Evolutionary conservation across 2,113 vertebrate species (phyloP).

Genomic region (Fukomys damarensis): DNA sequence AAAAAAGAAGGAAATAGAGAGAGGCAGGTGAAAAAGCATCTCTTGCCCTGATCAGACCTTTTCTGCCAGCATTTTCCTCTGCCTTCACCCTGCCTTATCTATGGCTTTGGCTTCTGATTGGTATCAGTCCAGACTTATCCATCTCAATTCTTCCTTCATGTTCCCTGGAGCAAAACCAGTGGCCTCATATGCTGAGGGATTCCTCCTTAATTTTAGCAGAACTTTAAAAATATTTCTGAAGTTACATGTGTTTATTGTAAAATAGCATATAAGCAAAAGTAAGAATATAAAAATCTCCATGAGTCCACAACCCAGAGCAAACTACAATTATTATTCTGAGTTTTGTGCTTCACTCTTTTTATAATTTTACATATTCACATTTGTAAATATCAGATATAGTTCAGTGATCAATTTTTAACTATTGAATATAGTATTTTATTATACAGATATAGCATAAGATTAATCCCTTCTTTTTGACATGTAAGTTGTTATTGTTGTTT

Average conservation of each 20-base stretch:
- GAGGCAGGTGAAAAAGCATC: constrained; percentile 54
- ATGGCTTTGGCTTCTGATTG: not conserved
- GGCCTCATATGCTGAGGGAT: not conserved
- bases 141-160: not conserved
- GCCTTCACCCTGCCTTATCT: not conserved
- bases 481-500: not conserved
- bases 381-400: not conserved
- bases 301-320: not conserved
- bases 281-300: not conserved
- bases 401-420: not conserved
- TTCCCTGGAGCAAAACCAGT: not conserved
- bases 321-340: not conserved
- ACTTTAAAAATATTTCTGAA: not conserved
- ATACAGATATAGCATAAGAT: not conserved
- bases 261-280: not conserved
- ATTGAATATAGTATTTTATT: constrained; percentile 12
- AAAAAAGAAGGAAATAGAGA: constrained; percentile 51
- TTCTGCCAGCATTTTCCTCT: not conserved
- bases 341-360: not conserved
- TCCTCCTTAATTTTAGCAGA: constrained; percentile 20
- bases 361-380: not conserved
- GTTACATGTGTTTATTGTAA: not conserved
- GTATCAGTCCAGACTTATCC: not conserved
- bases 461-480: not conserved
- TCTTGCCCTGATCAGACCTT: not conserved